Percentiles rank a stretch among this genome's conserved stretches.
These are phyloP conservation scores for Microtus ochrogaster DNA, from an alignment of 2,113 vertebrate species.

Conservation along the genomic window DNA sequence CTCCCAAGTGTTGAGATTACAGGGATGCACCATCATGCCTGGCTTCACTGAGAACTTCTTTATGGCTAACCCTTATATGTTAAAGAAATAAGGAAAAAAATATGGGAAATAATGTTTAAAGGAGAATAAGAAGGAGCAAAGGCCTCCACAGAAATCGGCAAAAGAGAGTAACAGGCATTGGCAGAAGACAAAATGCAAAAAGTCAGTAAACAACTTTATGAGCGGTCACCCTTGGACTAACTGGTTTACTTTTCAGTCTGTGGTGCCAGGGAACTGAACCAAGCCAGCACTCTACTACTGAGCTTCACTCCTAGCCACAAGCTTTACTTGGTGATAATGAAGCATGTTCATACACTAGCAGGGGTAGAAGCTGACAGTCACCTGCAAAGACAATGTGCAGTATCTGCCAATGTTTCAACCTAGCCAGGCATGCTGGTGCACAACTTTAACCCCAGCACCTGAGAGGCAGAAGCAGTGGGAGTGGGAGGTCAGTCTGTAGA, in stretches of 20 bases:
- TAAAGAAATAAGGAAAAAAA: constrained; percentile 31
- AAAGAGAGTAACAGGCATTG: neutral
- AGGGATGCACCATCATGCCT: neutral
- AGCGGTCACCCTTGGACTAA: neutral
- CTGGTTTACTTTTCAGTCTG: neutral
- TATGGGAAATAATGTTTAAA: neutral
- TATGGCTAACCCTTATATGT: constrained; percentile 3
- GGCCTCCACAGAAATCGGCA: neutral
- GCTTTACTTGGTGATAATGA: constrained; percentile 32
- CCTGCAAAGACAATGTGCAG: neutral
- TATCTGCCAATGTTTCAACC: constrained; percentile 16
- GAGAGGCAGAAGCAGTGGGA: neutral
- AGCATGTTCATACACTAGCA: neutral
- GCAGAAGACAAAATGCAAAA: constrained; percentile 50
- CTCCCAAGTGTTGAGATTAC: neutral
- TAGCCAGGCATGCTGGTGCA: neutral
- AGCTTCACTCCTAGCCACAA: neutral
- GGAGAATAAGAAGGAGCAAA: neutral
- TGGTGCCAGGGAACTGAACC: neutral
- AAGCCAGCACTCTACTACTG: neutral
- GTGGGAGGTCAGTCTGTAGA: neutral
- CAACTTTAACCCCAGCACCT: neutral
- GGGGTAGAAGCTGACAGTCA: neutral
- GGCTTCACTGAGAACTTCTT: neutral
- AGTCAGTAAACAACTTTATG: constrained; percentile 1